phyloP scores from a whole-genome alignment of 2,888 invertebrate species.

The Lapara coniferarum region DNA sequence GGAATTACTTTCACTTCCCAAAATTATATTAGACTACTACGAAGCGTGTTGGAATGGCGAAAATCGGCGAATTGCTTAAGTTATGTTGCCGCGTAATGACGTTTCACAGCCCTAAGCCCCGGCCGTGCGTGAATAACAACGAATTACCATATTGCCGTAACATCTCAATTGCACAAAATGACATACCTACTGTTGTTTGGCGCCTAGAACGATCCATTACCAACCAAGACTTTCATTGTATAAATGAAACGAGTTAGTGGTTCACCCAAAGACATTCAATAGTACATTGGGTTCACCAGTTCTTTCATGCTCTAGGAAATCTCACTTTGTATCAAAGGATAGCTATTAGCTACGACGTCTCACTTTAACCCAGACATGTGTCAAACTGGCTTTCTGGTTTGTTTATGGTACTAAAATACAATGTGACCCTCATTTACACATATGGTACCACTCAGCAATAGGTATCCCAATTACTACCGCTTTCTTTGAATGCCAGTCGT shows the following conservation, averaged over 20 bases:
- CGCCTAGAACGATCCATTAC: not conserved
- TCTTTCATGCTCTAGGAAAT: no score
- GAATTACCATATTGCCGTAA: constrained; percentile 59
- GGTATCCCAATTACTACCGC: no score
- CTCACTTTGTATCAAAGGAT: no score
- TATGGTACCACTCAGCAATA: no score
- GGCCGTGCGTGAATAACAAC: constrained; percentile 47
- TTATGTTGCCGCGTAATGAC: not conserved
- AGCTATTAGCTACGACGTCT: no score
- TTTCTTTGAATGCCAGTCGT: no score
- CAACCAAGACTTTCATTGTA: not conserved
- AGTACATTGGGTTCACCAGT: no score
- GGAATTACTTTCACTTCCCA: not conserved
- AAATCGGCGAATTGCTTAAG: constrained; percentile 1
- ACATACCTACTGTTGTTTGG: not conserved
- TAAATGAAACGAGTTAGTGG: not conserved
- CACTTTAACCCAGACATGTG: no score
- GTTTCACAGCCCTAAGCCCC: constrained; percentile 31
- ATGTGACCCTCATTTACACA: no score
- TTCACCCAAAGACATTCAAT: no score
- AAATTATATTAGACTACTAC: not conserved
- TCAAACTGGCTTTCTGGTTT: no score
- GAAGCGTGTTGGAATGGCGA: not conserved
- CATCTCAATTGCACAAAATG: constrained; percentile 36
- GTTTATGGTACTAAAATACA: no score